Percentiles rank a stretch among this genome's conserved stretches.
phyloP scores from a whole-genome alignment of 1,140 invertebrate species.

The Cataglyphis hispanica region DNA sequence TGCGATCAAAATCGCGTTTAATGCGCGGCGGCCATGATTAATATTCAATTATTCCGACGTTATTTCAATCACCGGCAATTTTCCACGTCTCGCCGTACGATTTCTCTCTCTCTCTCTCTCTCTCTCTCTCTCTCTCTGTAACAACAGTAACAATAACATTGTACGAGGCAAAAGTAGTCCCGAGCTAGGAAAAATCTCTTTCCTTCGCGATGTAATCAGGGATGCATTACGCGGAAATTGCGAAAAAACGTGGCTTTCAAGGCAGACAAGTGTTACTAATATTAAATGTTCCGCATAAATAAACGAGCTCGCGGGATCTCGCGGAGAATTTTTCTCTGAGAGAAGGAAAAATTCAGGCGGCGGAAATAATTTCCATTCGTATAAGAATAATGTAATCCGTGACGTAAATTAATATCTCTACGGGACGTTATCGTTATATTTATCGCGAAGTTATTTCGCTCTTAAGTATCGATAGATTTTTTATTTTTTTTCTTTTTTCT shows the following conservation, averaged over 20 bases:
- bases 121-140: neutral
- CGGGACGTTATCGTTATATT: constrained; percentile 4
- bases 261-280: constrained; percentile 48
- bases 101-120: no score
- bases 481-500: no score
- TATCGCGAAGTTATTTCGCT: constrained; percentile 8
- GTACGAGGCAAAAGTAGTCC: neutral
- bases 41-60: constrained; percentile 54
- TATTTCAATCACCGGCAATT: constrained; percentile 44
- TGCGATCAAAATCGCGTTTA: constrained; percentile 44
- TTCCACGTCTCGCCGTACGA: no score
- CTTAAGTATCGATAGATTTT: constrained; percentile 31
- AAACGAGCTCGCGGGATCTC: neutral
- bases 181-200: constrained; percentile 28
- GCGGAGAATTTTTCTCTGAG: constrained; percentile 6
- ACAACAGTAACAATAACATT: constrained; percentile 18
- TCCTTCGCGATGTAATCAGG: constrained; percentile 39
- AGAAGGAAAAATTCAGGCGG: neutral
- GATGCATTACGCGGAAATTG: constrained; percentile 48
- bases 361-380: constrained; percentile 31
- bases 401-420: neutral
- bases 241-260: constrained; percentile 45
- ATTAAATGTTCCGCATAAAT: constrained; percentile 59
- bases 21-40: constrained; percentile 24
- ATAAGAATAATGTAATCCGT: neutral